phyloP scores from a whole-genome alignment of 2,797 vertebrate species.

The Sebastes vulpes region DNA sequence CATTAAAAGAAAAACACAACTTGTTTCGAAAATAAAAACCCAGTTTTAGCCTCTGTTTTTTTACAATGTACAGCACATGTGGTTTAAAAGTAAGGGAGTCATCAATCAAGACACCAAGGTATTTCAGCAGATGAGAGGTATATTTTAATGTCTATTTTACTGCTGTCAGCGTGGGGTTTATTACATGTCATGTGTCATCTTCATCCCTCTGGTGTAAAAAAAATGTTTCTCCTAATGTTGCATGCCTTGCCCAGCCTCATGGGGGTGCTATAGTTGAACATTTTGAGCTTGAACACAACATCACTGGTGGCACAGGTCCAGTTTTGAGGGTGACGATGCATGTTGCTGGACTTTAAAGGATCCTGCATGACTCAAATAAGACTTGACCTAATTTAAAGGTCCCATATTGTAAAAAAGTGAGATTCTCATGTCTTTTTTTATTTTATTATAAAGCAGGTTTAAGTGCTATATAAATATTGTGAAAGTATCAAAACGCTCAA shows the following conservation, averaged over 20 bases:
- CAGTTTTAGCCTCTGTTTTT: too few relatives aligned
- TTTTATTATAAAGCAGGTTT: too few relatives aligned
- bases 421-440: too few relatives aligned
- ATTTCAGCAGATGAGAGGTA: not conserved
- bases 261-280: slow-evolving; percentile 16
- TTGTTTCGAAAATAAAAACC: too few relatives aligned
- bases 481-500: too few relatives aligned
- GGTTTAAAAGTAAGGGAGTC: too few relatives aligned
- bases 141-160: not conserved
- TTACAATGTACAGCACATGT: too few relatives aligned
- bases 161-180: not conserved
- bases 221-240: not conserved
- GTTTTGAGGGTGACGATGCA: not conserved
- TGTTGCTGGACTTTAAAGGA: not conserved
- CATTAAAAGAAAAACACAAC: too few relatives aligned
- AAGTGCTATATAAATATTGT: too few relatives aligned
- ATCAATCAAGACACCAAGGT: too few relatives aligned
- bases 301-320: not conserved
- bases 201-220: not conserved
- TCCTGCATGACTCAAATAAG: not conserved
- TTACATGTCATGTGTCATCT: not conserved
- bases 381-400: not conserved
- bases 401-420: too few relatives aligned
- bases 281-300: not conserved
- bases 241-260: not conserved